A percentile compares a stretch with the other conserved stretches of the same genome.
These are phyloP conservation scores for Mesoclemmys tuberculata DNA, from an alignment of 2,113 vertebrate species.

Conservation along the genomic window DNA sequence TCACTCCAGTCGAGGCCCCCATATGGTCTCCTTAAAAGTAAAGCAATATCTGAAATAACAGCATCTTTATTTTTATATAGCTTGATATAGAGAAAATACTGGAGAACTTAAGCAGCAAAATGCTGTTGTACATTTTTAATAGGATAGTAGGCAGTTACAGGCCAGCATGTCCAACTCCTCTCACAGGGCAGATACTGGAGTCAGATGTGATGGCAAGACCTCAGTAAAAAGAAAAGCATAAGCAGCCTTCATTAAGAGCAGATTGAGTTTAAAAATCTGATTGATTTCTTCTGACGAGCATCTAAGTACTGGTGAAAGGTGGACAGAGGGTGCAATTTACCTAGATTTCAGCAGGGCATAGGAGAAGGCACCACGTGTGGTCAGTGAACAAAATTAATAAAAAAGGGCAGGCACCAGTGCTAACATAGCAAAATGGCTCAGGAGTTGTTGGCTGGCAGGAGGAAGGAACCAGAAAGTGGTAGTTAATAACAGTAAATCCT, in stretches of 20 bases:
- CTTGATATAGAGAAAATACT: neutral
- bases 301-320: neutral
- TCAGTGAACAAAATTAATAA: neutral
- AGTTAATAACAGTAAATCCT: conserved; percentile 34
- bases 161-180: neutral
- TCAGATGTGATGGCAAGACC: neutral
- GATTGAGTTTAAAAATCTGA: neutral
- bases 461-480: conserved; percentile 23
- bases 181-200: neutral
- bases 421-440: conserved; percentile 14
- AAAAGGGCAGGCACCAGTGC: neutral
- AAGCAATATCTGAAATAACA: neutral
- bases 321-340: neutral
- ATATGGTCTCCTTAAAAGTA: neutral
- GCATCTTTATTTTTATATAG: neutral
- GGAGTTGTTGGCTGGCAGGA: neutral
- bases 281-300: neutral
- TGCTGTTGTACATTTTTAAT: neutral
- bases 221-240: neutral
- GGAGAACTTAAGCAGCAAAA: neutral
- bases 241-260: neutral
- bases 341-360: neutral
- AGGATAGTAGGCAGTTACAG: neutral
- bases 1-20: neutral
- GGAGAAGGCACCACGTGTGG: neutral